These are phyloP conservation scores for Timandra comae DNA, from an alignment of 2,888 invertebrate species.

Conservation along the genomic window DNA sequence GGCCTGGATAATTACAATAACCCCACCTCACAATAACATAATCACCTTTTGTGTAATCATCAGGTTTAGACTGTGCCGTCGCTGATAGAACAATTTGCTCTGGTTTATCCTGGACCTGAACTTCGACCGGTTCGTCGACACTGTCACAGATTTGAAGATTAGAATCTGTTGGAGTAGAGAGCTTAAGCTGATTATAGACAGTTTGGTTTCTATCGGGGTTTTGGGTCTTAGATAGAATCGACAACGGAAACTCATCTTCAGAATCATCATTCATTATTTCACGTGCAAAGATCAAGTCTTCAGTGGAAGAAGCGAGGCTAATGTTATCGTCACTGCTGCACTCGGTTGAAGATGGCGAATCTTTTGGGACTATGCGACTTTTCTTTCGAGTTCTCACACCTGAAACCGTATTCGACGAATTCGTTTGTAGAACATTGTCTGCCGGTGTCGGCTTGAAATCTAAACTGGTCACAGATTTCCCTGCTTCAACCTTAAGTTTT, in stretches of 20 bases:
- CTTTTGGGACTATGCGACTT: constrained; percentile 5
- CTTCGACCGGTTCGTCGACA: too few relatives aligned
- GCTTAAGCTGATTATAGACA: constrained; percentile 4
- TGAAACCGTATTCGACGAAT: too few relatives aligned
- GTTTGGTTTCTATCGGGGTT: constrained; percentile 1
- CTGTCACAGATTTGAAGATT: too few relatives aligned
- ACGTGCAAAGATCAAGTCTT: constrained; percentile 7
- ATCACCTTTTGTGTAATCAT: constrained; percentile 8
- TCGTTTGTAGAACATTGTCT: too few relatives aligned
- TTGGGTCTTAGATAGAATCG: background rate
- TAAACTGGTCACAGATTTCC: constrained; percentile 11
- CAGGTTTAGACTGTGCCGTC: too few relatives aligned
- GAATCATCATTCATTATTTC: background rate
- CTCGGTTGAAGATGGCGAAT: constrained; percentile 5
- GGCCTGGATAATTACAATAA: constrained; percentile 9
- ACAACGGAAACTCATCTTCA: constrained; percentile 7
- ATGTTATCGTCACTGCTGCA: constrained; percentile 9
- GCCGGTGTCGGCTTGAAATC: too few relatives aligned
- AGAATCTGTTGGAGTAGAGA: background rate
- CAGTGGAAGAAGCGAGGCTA: constrained; percentile 12
- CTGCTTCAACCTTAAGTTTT: constrained; percentile 14
- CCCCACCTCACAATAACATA: constrained; percentile 12
- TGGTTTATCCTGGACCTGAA: too few relatives aligned
- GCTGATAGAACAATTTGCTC: too few relatives aligned
- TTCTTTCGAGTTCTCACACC: too few relatives aligned